Base-by-base conservation (phyloP, 2,113 vertebrate species). In the Todiramphus saurophagus region DNA sequence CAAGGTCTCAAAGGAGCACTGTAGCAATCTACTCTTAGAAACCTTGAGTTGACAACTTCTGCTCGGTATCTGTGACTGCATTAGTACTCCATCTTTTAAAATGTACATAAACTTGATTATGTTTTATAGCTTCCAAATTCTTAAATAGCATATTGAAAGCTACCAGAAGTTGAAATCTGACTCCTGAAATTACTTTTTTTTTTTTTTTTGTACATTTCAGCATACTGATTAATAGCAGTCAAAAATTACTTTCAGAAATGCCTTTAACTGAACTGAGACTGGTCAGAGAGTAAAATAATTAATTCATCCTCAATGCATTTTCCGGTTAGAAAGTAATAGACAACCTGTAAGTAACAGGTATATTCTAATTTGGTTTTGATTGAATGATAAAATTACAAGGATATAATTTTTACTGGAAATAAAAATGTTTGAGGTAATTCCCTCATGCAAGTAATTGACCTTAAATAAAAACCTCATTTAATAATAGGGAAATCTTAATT, bases 141-240 rank as follows among this genome's bases (percentile, higher is more conserved):
- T 67, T 83, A 55, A 8, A 16, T 27, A 74, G 78, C 16, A 16
- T 56, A 37, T 77, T 83, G 72, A 94, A 90, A 88, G 56, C 64
- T 95, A 81, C 51, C 43, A 70, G 39, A 90, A 95, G 46, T 77
- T 83, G 82, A 83, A 96, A 89, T 83, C 51, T 78, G 46, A 94
- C 46, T 86, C 59, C 55, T 83, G 37, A 79, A 85, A 83, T 55
- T 44, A 44, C 69, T 37, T 93, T 91, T 66, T 58, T 44, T 96
- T 44, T 96, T 96, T 44, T 96, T 96, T 96, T 72, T 90, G 1
- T 74, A 31, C 37, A 63, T 88, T 93, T 90, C 16, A 7, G 17
- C 23, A 48, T 70, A 55, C 43, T 83, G 94, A 90, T 77, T 83
- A 80, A 74, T 83, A 72, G 51, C 63, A 46, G 79, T 80, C 55